Evolutionary conservation across 2,888 invertebrate species (phyloP), one percentile per base, ranked within the genome.

Genomic region (Eupelmus urozonus): DNA sequence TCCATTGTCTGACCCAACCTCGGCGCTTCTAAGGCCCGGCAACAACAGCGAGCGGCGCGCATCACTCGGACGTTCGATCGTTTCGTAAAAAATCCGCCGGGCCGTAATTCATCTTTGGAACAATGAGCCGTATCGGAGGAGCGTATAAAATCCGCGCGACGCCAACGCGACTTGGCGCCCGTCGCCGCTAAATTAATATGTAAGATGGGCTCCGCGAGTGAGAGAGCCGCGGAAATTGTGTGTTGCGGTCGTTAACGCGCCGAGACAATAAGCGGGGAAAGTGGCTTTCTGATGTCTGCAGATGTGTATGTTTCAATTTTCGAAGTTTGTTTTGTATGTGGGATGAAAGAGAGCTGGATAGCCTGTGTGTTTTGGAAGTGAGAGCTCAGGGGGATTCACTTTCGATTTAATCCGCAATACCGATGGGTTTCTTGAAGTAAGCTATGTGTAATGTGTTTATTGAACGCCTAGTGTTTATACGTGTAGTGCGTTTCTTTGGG

Each of bases 71-170:
- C 13, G 13, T 77, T 67, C 60, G 45, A 77, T 77, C 34, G 42
- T 42, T 42, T 42, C 60, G 27, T 59, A 72, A 77, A 77, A 76
- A 77, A 53, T 77, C 45, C 60, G 51, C 72, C 60, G 42, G 2
- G 45, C 51, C 59, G 34, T 70, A 63, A 76, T 40, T 75, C 51
- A 75, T 73, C 18, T 25, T 25, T 23, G 60, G 55, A 60, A 67
- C 74, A 75, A 75, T 75, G 60, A 75, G 67, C 67, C 23, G 57
- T 74, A 45, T 67, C 27, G 18, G 18, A 51, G n/a, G 29, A 66
- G 42, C 66, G 73, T 66, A 45, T 45, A 66, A 59, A 49, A 45
- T 59, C 65, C 57, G 18, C 66, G 23, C 23, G 16, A 62, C 75
- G 42, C 75, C 60, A 71, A 69, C 70, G 57, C 69, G 18, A n/a